Conservation (phyloP, 2,113 vertebrate species). For the Astatoreochromis straeleni region DNA sequence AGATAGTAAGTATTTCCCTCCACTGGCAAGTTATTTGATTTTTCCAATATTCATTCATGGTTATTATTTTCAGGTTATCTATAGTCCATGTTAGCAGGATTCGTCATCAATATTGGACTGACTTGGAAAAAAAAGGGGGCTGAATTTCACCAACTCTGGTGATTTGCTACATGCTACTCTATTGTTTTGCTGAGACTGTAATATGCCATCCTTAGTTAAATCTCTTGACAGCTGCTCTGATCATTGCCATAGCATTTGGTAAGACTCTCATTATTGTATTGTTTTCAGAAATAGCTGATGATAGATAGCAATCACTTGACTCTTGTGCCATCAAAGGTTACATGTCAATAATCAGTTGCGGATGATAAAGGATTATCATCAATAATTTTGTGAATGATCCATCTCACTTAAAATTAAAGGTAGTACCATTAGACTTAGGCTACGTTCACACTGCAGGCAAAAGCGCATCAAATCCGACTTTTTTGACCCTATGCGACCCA, state of each 20-base stretch:
- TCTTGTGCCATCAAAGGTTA: no score
- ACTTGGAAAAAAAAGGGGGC: not conserved
- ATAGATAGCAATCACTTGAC: no score
- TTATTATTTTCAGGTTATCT: not conserved
- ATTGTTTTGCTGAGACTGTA: not conserved
- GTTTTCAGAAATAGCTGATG: no score
- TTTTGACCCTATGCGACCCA: no score
- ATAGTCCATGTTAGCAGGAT: not conserved
- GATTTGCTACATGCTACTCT: not conserved
- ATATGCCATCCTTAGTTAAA: not conserved
- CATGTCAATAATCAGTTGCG: no score
- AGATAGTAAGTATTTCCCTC: not conserved
- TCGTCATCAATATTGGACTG: rapidly evolving
- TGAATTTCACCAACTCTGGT: not conserved
- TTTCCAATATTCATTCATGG: not conserved
- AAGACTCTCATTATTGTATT: not conserved
- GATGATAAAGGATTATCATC: no score
- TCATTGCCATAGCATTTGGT: not conserved
- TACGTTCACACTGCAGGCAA: no score
- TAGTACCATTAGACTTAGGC: no score
- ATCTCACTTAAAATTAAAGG: no score
- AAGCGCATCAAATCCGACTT: no score
- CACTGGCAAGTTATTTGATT: not conserved
- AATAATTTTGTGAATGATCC: no score
- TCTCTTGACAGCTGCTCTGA: not conserved